Evolutionary conservation across 2,113 vertebrate species (phyloP), one percentile per base, ranked within the genome.

Genomic region (Pteronura brasiliensis): DNA sequence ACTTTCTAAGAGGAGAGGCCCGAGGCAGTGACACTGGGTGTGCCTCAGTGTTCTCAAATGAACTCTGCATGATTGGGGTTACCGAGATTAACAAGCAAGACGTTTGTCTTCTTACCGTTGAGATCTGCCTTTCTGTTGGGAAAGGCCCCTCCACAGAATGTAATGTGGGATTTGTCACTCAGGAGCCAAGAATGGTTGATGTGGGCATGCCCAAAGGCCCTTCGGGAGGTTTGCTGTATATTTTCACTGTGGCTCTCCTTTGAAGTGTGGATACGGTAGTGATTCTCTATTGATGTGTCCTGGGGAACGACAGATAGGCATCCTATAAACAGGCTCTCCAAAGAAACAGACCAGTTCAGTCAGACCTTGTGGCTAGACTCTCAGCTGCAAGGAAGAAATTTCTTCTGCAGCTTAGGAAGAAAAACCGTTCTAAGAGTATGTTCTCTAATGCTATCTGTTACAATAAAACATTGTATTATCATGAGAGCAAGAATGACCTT

Each of bases 41-140:
- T n/a, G 74, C 29, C 36, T 85, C 72, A 31, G 69, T 36, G 71
- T 79, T 92, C 88, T 74, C 74, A 31, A 12, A 42, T 47, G 76
- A 90, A 67, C 47, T n/a, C 92, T 39, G 65, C 15, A 21, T 27
- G 77, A 36, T 55, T 34, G 69, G 18, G 44, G 59, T 88, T 39
- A 61, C 39, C 74, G 42, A 61, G 86, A 55, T 93, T 47, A 81
- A 55, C 7, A 89, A 97, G 77, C 31, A 74, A 80, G 9, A 36
- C 31, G 0, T 31, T 27, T 0, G 49, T 31, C 55, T 96, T 96
- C 92, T 98, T 97, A 97, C 93, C 67, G 0, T 61, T 95, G 29
- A 82, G 79, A n/a, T 85, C n/a, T 72, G 97, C 98, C 31, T 98
- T 98, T 96, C 69, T 97, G 34, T 83, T 89, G 74, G 93, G 85